Evolutionary conservation across 1,140 invertebrate species (phyloP), one percentile per base, ranked within the genome.

Genomic region (Nasonia vitripennis): DNA sequence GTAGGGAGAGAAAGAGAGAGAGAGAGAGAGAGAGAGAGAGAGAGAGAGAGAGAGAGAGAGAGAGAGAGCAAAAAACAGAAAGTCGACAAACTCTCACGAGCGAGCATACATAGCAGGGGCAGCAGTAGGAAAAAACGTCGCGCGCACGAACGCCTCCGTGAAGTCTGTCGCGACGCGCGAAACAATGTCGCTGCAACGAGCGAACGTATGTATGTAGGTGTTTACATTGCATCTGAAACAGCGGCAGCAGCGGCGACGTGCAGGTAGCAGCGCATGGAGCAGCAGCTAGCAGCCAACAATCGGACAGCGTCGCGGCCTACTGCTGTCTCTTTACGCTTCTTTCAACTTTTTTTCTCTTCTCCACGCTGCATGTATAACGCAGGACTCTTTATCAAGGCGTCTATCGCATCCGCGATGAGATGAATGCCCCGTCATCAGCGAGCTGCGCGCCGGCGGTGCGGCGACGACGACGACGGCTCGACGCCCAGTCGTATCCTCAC

Each of bases 401-500:
- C 68, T 68, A 86, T 75, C 81, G 86, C 71, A 78, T 80, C 81
- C 48, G 77, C 81, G 77, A 79, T 70, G 71, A 70, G 77, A 86
- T 86, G 86, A 86, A 86, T 86, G 45, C 68, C 23, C 48, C 78
- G 74, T 86, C 86, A 80, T 86, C 86, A 86, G 78, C 37, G 27
- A 73, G 67, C 41, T 34, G 27, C 41, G 34, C 12, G 17, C 12
- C 9, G 10, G 14, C 70, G 10, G 70, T 34, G n/a, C 2, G 23
- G 55, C 68, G 23, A 31, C 68, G 23, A 27, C 68, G n/a, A 31
- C 68, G 51, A 62, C 55, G 55, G n/a, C 51, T 55, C 55, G 55
- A 62, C 55, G 55, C 51, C 51, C 51, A 55, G 51, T 62, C 55
- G 6, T 62, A 62, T 71, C 70, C 70, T 71, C 27, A 6, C 17